Conservation (phyloP, 2,797 vertebrate genomes). For the Bucorvus abyssinicus region DNA sequence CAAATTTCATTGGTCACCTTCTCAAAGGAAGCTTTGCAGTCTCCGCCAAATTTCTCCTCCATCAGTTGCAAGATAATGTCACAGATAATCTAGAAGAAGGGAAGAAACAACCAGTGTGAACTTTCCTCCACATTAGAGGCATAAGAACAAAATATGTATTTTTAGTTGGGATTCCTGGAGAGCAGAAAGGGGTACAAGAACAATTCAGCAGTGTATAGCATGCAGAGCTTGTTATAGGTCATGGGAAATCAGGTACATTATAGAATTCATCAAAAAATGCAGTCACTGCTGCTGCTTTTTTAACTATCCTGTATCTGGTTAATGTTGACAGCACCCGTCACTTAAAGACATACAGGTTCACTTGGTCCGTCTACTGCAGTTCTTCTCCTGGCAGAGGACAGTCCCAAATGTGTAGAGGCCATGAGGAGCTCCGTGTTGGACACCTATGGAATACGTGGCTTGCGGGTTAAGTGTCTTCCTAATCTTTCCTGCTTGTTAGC, state of each 20-base stretch:
- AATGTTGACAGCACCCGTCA: background rate
- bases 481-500: background rate
- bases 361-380: background rate
- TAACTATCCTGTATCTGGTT: background rate
- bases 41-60: constrained; percentile 64
- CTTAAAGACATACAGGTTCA: background rate
- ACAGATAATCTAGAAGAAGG: constrained; percentile 53
- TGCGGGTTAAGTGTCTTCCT: background rate
- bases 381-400: background rate
- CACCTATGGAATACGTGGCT: background rate
- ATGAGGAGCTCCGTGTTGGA: background rate
- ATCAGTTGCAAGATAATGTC: constrained; percentile 67
- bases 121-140: background rate
- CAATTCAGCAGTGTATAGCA: background rate
- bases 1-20: constrained; percentile 67
- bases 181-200: background rate
- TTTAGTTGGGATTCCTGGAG: background rate
- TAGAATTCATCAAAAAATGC: background rate
- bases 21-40: constrained; percentile 64
- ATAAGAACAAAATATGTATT: background rate
- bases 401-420: background rate
- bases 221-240: background rate
- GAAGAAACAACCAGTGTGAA: background rate
- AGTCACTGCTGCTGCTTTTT: background rate
- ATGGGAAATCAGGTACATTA: background rate